Evolutionary conservation across 2,797 vertebrate species (phyloP).

Genomic region (Acipenser transmontanus): DNA sequence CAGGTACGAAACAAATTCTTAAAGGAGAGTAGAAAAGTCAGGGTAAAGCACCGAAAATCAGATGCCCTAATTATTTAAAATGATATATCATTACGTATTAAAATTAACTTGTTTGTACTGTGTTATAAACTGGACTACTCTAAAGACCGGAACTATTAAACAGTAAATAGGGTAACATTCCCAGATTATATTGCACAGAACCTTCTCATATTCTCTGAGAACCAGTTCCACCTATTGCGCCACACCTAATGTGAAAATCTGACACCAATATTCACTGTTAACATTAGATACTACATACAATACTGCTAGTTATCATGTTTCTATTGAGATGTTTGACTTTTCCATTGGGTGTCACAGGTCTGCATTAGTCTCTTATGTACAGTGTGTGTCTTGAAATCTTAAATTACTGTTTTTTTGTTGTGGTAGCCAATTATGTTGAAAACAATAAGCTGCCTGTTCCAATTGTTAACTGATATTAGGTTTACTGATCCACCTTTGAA

Average conservation of each 20-base stretch:
- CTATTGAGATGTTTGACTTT: constrained; percentile 26
- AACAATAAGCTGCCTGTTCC: too few species aligned
- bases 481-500: too few species aligned
- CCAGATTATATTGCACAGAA: constrained; percentile 38
- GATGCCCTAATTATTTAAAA: too few species aligned
- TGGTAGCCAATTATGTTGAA: constrained; percentile 17
- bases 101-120: too few species aligned
- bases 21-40: too few species aligned
- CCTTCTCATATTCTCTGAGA: constrained; percentile 28
- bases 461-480: too few species aligned
- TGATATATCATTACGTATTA: too few species aligned
- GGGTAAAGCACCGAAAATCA: too few species aligned
- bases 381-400: constrained; percentile 33
- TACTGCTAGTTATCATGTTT: constrained; percentile 42
- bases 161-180: constrained; percentile 30
- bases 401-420: constrained; percentile 37
- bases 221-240: constrained; percentile 32
- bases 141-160: constrained; percentile 18
- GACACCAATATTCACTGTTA: constrained; percentile 23
- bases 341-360: background rate
- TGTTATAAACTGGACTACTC: too few species aligned
- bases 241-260: constrained; percentile 23
- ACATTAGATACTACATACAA: constrained; percentile 27
- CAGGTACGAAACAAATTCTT: too few species aligned
- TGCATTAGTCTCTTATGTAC: constrained; percentile 19